A percentile compares a stretch with the other conserved stretches of the same genome.
phyloP scores from a whole-genome alignment of 2,113 vertebrate genomes.

The Neogobius melanostomus region DNA sequence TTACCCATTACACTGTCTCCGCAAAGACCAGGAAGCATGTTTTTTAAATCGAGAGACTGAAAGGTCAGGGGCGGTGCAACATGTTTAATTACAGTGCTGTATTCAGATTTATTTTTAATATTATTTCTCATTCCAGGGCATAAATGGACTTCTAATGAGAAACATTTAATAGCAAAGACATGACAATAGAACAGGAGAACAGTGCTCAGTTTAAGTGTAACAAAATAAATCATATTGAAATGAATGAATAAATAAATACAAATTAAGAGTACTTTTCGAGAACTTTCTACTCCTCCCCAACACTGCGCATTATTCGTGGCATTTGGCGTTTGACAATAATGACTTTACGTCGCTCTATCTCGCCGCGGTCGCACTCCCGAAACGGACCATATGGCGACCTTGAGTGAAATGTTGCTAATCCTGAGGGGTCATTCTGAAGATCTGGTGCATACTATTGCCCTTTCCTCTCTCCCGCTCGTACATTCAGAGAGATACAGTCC shows the following conservation, averaged over 20 bases:
- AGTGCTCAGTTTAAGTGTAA: conserved; percentile 14
- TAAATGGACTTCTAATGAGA: conserved; percentile 83
- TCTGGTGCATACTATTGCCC: conserved; percentile 7
- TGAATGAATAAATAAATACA: neutral
- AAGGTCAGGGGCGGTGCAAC: conserved; percentile 10
- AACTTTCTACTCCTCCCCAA: neutral
- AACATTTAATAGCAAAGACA: conserved; percentile 37
- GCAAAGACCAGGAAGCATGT: conserved; percentile 58
- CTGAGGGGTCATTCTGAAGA: conserved; percentile 28
- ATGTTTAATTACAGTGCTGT: conserved; percentile 50
- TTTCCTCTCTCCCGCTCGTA: conserved; percentile 17
- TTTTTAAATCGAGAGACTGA: conserved; percentile 43
- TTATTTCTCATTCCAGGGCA: conserved; percentile 50
- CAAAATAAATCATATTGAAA: conserved; percentile 6
- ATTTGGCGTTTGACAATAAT: neutral
- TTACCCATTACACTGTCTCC: conserved; percentile 76
- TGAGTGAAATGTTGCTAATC: conserved; percentile 40
- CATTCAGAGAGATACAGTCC: conserved; percentile 26
- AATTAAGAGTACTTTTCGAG: too few relatives aligned
- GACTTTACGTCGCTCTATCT: conserved; percentile 1
- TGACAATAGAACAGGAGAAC: conserved; percentile 31
- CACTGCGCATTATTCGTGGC: neutral
- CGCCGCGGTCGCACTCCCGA: conserved; percentile 17
- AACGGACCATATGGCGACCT: conserved; percentile 38
- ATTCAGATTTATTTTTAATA: conserved; percentile 51